phyloP scores from a whole-genome alignment of 2,888 invertebrate species.

The Drosophila mimetica region DNA sequence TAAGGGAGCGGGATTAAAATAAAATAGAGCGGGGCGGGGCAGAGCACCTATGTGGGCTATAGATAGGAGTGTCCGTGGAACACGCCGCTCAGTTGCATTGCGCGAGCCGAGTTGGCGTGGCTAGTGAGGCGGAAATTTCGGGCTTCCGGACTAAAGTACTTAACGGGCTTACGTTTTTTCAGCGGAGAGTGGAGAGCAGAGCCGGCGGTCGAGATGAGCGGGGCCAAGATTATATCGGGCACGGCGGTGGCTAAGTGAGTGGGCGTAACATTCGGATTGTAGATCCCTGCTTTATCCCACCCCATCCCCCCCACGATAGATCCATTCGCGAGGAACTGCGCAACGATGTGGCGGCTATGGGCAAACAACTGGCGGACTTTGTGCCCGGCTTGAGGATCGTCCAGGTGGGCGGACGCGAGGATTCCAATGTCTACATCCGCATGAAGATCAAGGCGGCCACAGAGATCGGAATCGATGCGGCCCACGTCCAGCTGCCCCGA shows the following conservation, averaged over 20 bases:
- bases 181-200: constrained; percentile 31
- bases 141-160: constrained; percentile 24
- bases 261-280: not conserved
- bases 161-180: constrained; percentile 53
- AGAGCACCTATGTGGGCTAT: constrained; percentile 45
- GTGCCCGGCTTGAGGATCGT: constrained; percentile 94
- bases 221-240: constrained; percentile 87
- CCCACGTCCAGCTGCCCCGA: constrained; percentile 91
- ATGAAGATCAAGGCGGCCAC: constrained; percentile 97
- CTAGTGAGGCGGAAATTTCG: constrained; percentile 29
- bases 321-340: constrained; percentile 89
- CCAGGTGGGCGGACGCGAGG: constrained; percentile 97
- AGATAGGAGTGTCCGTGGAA: constrained; percentile 53
- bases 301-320: constrained; percentile 84
- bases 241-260: constrained; percentile 89
- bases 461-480: constrained; percentile 94
- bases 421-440: constrained; percentile 99
- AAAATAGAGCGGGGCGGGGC: constrained; percentile 27
- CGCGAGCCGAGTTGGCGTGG: constrained; percentile 56
- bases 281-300: not conserved
- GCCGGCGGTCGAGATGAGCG: constrained; percentile 70
- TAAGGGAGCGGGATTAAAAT: constrained; percentile 45
- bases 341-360: constrained; percentile 87
- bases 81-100: constrained; percentile 63
- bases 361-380: constrained; percentile 87